A percentile compares a stretch with the other conserved stretches of the same genome.
These are phyloP conservation scores for Pogonocichla stellata DNA, from an alignment of 2,113 vertebrate genomes.

Conservation along the genomic window DNA sequence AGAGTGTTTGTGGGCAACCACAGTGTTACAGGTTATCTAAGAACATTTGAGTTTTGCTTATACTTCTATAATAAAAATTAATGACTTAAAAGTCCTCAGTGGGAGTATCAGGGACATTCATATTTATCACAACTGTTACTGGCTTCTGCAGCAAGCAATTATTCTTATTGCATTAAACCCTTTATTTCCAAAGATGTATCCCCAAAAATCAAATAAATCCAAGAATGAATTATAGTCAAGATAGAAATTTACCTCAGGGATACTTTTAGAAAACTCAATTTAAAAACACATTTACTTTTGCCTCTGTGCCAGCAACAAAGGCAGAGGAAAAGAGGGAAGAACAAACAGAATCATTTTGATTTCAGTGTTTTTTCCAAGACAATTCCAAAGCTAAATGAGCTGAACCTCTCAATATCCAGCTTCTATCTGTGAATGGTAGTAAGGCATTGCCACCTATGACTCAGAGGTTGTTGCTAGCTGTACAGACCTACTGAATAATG, in stretches of 20 bases:
- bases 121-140: slow-evolving; percentile 44
- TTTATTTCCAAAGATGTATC: slow-evolving; percentile 49
- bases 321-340: not conserved
- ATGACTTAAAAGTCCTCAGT: slow-evolving; percentile 50
- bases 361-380: slow-evolving; percentile 8
- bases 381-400: slow-evolving; percentile 44
- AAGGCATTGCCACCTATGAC: slow-evolving; percentile 14
- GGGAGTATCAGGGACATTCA: not conserved
- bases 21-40: slow-evolving; percentile 34
- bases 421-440: not conserved
- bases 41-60: not conserved
- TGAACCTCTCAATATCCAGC: not conserved
- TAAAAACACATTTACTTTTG: slow-evolving; percentile 34
- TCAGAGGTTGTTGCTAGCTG: slow-evolving; percentile 29
- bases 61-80: slow-evolving; percentile 57
- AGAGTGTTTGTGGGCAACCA: slow-evolving; percentile 54
- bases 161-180: slow-evolving; percentile 33
- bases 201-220: slow-evolving; percentile 25
- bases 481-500: slow-evolving; percentile 34
- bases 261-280: slow-evolving; percentile 50
- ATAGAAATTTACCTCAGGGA: slow-evolving; percentile 48
- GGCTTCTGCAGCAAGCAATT: slow-evolving; percentile 49
- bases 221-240: slow-evolving; percentile 46
- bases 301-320: slow-evolving; percentile 8
- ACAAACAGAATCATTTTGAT: not conserved